Evolutionary conservation across 2,113 vertebrate genomes (phyloP), one percentile per base, ranked within the genome.

Genomic region (Hyla sarda): DNA sequence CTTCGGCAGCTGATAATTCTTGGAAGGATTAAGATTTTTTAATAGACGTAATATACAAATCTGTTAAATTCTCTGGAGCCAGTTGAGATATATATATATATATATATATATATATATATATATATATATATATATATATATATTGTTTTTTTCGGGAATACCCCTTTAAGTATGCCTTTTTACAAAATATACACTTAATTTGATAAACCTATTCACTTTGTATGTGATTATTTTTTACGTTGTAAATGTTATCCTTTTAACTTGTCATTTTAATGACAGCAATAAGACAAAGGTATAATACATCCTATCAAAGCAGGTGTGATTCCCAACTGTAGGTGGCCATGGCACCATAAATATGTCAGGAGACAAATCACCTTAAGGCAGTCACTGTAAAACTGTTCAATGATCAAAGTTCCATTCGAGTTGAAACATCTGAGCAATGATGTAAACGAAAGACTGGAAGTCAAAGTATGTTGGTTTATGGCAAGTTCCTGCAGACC

Each of bases 251-350:
- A 9, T 76, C 7, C 41, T 48, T 71, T 41, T 52, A 50, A 16
- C 54, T 1, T 41, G 82, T 56, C 37, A 83, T 56, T 30, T 74
- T 73, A 83, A 32, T 45, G 52, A 37, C 30, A 30, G 28, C 69
- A 45, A 9, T 58, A 16, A 83, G 71, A 45, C 82, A 73, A 21
- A 47, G 16, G 21, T 54, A 60, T n/a, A 73, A 74, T 28, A 21
- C 28, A n/a, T 30, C 34, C 41, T 34, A 72, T 74, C 50, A 45
- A 60, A 75, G 23, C 69, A 83, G 82, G 52, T 83, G 82, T 72
- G 69, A 83, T 75, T n/a, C 52, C 71, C 50, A n/a, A 45, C 50
- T 75, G 50, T 83, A 73, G 52, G 82, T 83, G 82, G 82, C 69
- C 50, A 47, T 23, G 60, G 12, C 14, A 13, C 32, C 69, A 83